Percentiles rank a stretch among this genome's conserved stretches.
These are phyloP conservation scores for Propsilocerus akamusi DNA, from an alignment of 1,140 invertebrate genomes.

Conservation along the genomic window DNA sequence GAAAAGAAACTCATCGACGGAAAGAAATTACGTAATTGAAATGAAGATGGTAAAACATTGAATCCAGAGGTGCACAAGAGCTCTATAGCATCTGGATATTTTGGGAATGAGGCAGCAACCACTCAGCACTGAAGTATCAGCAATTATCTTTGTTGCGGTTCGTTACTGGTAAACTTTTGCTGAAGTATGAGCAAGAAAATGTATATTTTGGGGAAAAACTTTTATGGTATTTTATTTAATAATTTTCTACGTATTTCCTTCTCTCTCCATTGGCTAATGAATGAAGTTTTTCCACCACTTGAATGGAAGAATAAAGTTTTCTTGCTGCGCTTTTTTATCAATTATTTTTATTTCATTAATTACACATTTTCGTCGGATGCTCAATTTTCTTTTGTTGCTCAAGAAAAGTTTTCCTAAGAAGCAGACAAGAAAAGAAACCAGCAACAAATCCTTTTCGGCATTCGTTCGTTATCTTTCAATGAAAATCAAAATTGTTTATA, in stretches of 20 bases:
- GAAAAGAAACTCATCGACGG: too few species aligned
- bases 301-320: background rate
- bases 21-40: too few species aligned
- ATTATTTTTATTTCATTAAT: slow-evolving; percentile 4
- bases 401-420: background rate
- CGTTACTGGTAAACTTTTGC: too few species aligned
- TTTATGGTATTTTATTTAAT: background rate
- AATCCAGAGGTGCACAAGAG: too few species aligned
- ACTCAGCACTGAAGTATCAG: background rate
- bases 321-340: slow-evolving; percentile 3
- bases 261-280: background rate
- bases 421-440: background rate
- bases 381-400: background rate
- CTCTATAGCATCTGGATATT: background rate
- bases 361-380: background rate
- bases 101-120: background rate
- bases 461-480: background rate
- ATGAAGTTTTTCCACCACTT: slow-evolving; percentile 1
- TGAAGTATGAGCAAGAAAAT: too few species aligned
- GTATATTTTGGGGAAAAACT: too few species aligned
- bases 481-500: background rate
- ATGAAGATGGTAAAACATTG: too few species aligned
- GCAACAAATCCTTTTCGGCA: background rate
- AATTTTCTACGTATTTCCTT: background rate
- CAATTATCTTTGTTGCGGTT: background rate